A percentile compares a stretch with the other conserved stretches of the same genome.
Evolutionary conservation across 1,140 invertebrate species (phyloP).

Genomic region (Formica exsecta): DNA sequence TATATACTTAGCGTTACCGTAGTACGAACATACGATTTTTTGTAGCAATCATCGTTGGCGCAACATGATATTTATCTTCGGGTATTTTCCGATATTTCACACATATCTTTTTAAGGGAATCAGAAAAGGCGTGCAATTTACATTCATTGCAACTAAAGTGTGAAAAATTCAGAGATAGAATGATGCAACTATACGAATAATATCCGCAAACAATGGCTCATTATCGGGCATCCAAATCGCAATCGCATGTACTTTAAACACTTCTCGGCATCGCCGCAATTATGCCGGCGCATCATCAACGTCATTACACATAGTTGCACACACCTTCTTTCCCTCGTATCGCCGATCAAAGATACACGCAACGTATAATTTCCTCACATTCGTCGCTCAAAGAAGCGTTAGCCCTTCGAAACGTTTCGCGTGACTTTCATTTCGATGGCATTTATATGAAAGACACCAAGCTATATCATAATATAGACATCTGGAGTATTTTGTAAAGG

Average conservation of each 20-base stretch:
- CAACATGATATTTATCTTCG: slow-evolving; percentile 10
- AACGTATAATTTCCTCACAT: slow-evolving; percentile 54
- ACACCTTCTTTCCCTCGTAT: slow-evolving; percentile 29
- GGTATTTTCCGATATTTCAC: slow-evolving; percentile 11
- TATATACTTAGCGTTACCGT: neutral
- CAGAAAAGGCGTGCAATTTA: slow-evolving; percentile 29
- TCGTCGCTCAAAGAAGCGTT: slow-evolving; percentile 32
- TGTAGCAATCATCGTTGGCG: neutral
- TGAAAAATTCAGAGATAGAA: slow-evolving; percentile 53
- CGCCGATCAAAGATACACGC: slow-evolving; percentile 55
- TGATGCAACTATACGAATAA: slow-evolving; percentile 50
- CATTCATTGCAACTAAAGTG: slow-evolving; percentile 32
- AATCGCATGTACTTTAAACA: slow-evolving; percentile 60
- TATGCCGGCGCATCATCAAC: slow-evolving; percentile 54
- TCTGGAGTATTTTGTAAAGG: slow-evolving; percentile 12
- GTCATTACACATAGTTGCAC: slow-evolving; percentile 50
- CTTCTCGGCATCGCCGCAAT: slow-evolving; percentile 45
- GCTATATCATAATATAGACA: slow-evolving; percentile 20
- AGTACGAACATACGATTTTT: neutral
- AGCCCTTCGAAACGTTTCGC: slow-evolving; percentile 44
- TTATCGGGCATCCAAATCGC: slow-evolving; percentile 54
- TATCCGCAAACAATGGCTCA: slow-evolving; percentile 59
- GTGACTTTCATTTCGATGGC: slow-evolving; percentile 40
- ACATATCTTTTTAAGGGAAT: neutral
- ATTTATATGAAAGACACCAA: slow-evolving; percentile 47